These are phyloP conservation scores for Campylomormyrus tamandua DNA, from an alignment of 2,113 vertebrate genomes.

Conservation along the genomic window DNA sequence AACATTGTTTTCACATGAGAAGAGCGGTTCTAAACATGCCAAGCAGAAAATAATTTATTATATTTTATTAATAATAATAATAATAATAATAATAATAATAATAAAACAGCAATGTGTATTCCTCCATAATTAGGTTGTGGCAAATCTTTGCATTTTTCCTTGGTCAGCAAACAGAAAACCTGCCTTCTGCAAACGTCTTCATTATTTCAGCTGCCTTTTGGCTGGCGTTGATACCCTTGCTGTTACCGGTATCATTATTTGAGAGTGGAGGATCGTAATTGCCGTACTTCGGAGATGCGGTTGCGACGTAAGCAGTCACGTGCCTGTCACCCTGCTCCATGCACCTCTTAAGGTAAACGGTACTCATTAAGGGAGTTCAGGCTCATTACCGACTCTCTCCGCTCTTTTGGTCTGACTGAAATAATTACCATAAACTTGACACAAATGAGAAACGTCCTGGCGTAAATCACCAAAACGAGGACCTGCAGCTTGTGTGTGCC, in stretches of 20 bases:
- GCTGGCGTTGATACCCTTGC: neutral
- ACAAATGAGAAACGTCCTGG: neutral
- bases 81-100: neutral
- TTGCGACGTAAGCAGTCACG: neutral
- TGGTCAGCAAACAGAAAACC: neutral
- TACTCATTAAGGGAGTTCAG: neutral
- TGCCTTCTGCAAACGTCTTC: neutral
- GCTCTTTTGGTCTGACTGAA: neutral
- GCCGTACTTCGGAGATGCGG: neutral
- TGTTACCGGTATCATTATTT: neutral
- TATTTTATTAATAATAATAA: neutral
- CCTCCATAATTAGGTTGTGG: neutral
- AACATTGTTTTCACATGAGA: neutral
- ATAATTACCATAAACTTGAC: slow-evolving; percentile 7
- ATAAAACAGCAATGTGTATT: neutral
- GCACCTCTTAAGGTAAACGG: neutral
- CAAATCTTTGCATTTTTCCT: neutral
- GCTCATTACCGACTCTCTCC: neutral
- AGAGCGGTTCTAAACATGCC: neutral
- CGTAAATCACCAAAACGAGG: neutral
- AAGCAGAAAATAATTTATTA: neutral
- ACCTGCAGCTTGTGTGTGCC: neutral
- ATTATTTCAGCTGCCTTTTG: neutral
- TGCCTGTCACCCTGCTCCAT: neutral
- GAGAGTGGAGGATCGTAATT: neutral